Conservation (phyloP, 2,113 vertebrate genomes). For the Sclerurus mexicanus region DNA sequence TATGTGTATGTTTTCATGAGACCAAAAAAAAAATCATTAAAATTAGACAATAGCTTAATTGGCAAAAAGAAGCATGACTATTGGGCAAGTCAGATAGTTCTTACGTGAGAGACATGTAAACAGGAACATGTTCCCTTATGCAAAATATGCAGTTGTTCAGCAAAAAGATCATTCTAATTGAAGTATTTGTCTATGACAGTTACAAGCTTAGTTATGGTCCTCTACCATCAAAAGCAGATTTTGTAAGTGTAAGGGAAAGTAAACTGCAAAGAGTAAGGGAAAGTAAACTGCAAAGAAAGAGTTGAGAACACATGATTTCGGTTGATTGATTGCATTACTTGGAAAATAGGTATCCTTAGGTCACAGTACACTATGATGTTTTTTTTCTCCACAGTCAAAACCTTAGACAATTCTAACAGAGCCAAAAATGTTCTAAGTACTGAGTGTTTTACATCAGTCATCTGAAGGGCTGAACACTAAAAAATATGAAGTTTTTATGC, state of each 20-base stretch:
- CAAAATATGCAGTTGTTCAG: not conserved
- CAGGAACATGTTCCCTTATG: fast-evolving
- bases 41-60: not conserved
- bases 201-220: not conserved
- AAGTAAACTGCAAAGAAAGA: not conserved
- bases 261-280: not conserved
- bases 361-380: not conserved
- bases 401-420: not conserved
- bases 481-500: not conserved
- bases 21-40: not conserved
- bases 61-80: not conserved
- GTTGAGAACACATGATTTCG: not conserved
- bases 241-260: not conserved
- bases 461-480: not conserved
- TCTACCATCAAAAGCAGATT: not conserved
- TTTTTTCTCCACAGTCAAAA: not conserved
- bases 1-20: not conserved
- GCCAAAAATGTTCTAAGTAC: not conserved
- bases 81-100: not conserved
- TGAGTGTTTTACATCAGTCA: not conserved
- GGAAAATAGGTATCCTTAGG: not conserved
- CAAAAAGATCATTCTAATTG: not conserved
- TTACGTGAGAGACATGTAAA: not conserved
- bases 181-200: not conserved
- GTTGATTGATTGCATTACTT: not conserved